phyloP scores from a whole-genome alignment of 2,797 vertebrate species.

The Buceros bicornis region DNA sequence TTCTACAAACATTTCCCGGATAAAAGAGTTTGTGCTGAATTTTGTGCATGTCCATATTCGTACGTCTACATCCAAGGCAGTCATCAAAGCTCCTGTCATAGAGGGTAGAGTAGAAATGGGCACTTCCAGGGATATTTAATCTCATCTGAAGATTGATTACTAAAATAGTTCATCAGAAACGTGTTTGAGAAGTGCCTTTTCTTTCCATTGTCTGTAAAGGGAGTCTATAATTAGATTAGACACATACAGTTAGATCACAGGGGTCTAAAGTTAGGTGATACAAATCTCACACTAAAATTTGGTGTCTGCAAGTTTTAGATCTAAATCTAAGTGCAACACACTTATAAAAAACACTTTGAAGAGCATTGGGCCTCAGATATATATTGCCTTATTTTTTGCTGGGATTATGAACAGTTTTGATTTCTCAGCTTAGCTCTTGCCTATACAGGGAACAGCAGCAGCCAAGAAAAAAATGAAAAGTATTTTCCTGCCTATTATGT shows the following conservation, averaged over 20 bases:
- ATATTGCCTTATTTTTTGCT: neutral
- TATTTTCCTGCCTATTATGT: neutral
- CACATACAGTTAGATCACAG: neutral
- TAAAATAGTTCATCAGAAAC: constrained; percentile 13
- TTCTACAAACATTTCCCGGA: neutral
- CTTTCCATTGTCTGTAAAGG: neutral
- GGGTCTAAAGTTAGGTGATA: neutral
- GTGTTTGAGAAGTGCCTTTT: neutral
- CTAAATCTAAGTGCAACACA: neutral
- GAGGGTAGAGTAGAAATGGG: neutral
- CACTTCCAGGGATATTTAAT: neutral
- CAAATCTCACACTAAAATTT: neutral
- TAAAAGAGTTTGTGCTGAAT: neutral
- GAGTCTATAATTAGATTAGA: constrained; percentile 26
- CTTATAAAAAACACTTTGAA: neutral
- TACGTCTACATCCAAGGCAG: neutral
- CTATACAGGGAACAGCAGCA: neutral
- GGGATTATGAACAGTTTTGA: neutral
- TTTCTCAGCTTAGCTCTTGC: neutral
- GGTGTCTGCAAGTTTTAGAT: neutral
- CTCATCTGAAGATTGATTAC: neutral
- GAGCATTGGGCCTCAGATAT: neutral
- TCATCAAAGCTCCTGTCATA: neutral
- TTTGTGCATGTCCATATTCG: neutral
- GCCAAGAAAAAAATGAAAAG: neutral